These are phyloP conservation scores for Nothura maculosa DNA, from an alignment of 2,797 vertebrate species.

Conservation along the genomic window DNA sequence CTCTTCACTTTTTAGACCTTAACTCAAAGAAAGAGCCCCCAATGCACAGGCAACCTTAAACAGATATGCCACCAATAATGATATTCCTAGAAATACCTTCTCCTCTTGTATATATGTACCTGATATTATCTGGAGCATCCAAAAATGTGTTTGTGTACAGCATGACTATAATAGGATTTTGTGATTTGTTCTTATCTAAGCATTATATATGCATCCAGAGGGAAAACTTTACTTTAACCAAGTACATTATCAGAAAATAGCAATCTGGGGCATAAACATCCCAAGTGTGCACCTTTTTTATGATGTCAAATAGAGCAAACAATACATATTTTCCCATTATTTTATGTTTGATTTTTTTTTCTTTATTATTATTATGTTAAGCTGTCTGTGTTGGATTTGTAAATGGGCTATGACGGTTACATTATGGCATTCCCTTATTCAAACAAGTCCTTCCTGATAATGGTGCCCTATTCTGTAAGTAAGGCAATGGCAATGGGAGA, in stretches of 20 bases:
- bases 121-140: slow-evolving; percentile 68
- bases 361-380: slow-evolving; percentile 47
- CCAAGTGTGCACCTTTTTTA: slow-evolving; percentile 66
- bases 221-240: slow-evolving; percentile 78
- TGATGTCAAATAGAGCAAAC: slow-evolving; percentile 71
- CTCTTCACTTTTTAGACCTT: neutral
- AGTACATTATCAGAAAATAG: slow-evolving; percentile 79
- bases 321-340: slow-evolving; percentile 66
- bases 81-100: slow-evolving; percentile 66
- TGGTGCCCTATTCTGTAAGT: neutral
- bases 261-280: slow-evolving; percentile 73
- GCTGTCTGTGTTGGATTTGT: slow-evolving; percentile 42
- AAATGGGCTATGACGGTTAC: slow-evolving; percentile 33
- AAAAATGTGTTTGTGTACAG: slow-evolving; percentile 71
- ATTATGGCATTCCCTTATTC: slow-evolving; percentile 12
- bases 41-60: slow-evolving; percentile 33
- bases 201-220: slow-evolving; percentile 76
- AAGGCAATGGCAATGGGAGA: neutral
- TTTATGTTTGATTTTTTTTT: slow-evolving; percentile 63
- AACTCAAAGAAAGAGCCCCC: slow-evolving; percentile 15
- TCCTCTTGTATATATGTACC: slow-evolving; percentile 54
- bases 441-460: neutral
- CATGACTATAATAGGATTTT: slow-evolving; percentile 74
- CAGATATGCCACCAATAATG: slow-evolving; percentile 66
- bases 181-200: slow-evolving; percentile 77